These are phyloP conservation scores for Oryctolagus cuniculus DNA, from an alignment of 2,113 vertebrate genomes.

Conservation along the genomic window DNA sequence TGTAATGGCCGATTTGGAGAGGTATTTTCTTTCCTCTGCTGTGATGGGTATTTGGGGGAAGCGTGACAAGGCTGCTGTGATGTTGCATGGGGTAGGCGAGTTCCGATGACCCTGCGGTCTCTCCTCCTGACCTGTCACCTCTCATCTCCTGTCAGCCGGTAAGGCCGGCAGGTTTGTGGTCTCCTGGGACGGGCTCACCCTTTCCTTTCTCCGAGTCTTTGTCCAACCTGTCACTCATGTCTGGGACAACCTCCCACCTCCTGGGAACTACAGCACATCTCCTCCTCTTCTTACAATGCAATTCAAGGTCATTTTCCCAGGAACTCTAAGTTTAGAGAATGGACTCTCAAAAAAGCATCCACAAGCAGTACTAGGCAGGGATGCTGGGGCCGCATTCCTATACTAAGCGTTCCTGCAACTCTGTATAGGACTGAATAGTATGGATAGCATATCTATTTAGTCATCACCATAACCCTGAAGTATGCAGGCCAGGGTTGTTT, in stretches of 20 bases:
- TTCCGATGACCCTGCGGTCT: not conserved
- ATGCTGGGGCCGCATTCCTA: not conserved
- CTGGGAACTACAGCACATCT: not conserved
- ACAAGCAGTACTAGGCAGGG: not conserved
- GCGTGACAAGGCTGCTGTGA: not conserved
- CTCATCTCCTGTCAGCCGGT: not conserved
- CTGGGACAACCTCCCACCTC: not conserved
- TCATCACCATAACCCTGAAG: not conserved
- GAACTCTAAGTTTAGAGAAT: constrained; percentile 2
- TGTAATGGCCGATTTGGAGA: not conserved
- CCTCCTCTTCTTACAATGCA: not conserved
- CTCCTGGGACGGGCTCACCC: constrained; percentile 5
- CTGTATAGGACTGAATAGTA: not conserved
- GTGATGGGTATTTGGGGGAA: not conserved
- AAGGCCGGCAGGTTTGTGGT: not conserved
- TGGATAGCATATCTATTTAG: not conserved
- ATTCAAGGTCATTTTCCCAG: constrained; percentile 38
- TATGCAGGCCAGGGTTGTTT: not conserved
- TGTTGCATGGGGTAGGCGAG: not conserved
- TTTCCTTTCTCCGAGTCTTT: not conserved
- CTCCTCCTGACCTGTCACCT: not conserved
- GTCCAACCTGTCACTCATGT: constrained; percentile 36
- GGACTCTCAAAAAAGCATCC: not conserved
- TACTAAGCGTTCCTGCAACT: not conserved
- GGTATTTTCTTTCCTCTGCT: not conserved